Evolutionary conservation across 2,888 invertebrate genomes (phyloP).

Genomic region (Ectemnius lituratus): DNA sequence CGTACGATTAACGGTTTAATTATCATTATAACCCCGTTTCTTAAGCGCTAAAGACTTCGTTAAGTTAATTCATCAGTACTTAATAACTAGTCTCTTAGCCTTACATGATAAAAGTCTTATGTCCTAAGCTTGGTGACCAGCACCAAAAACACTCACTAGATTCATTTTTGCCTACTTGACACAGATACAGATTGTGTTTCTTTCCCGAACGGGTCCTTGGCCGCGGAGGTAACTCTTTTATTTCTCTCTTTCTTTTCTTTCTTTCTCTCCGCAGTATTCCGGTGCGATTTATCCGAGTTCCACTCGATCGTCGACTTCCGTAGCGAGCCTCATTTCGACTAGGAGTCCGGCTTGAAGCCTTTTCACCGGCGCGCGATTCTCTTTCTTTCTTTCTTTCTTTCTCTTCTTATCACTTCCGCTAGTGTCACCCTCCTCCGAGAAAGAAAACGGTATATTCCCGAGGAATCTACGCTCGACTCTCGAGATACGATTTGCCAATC

Average conservation of each 20-base stretch:
- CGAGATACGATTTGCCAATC: constrained; percentile 5
- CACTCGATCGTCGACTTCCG: neutral
- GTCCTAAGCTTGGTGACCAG: constrained; percentile 75
- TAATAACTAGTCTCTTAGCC: constrained; percentile 56
- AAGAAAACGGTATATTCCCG: constrained; percentile 29
- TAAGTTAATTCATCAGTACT: constrained; percentile 55
- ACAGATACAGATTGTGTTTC: constrained; percentile 73
- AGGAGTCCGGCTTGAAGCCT: neutral
- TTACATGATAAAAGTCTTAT: constrained; percentile 64
- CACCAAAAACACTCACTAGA: constrained; percentile 76
- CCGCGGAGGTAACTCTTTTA: too few species aligned
- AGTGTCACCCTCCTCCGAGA: constrained; percentile 8
- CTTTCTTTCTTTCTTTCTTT: too few species aligned
- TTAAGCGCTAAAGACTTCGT: constrained; percentile 58
- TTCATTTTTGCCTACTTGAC: constrained; percentile 73
- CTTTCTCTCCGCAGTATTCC: neutral
- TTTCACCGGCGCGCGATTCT: too few species aligned
- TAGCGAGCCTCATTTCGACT: neutral
- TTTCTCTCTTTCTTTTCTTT: too few species aligned
- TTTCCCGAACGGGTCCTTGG: constrained; percentile 39
- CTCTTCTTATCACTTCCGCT: too few species aligned
- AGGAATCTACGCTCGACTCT: constrained; percentile 24
- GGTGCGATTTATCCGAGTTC: constrained; percentile 43
- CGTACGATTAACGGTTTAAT: constrained; percentile 39
- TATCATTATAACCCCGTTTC: constrained; percentile 59